A percentile compares a stretch with the other conserved stretches of the same genome.
Evolutionary conservation across 2,888 invertebrate genomes (phyloP).

Genomic region (Eremobia ochroleuca): DNA sequence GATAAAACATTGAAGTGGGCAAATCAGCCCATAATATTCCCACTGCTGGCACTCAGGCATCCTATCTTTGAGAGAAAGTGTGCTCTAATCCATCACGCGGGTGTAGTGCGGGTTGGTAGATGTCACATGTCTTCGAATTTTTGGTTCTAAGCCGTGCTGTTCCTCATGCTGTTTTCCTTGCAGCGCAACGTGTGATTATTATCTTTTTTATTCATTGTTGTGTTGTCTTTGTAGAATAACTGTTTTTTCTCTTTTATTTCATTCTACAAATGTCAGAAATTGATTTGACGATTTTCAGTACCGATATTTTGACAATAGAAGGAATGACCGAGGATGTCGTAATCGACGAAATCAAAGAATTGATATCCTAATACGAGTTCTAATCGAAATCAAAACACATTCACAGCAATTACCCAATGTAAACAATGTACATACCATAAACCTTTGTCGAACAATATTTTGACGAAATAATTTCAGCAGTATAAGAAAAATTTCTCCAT

Average conservation of each 20-base stretch:
- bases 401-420: background rate
- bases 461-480: background rate
- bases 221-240: background rate
- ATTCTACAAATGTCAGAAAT: background rate
- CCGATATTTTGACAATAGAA: background rate
- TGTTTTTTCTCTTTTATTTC: background rate
- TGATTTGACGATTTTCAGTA: background rate
- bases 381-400: background rate
- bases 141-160: background rate
- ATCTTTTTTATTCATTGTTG: background rate
- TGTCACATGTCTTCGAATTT: background rate
- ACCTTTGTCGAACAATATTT: slow-evolving; percentile 7
- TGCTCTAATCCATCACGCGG: too few species aligned
- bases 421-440: background rate
- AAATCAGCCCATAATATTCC: too few species aligned
- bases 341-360: background rate
- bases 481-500: slow-evolving; percentile 6
- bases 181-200: background rate
- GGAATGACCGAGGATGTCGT: background rate
- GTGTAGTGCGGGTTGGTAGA: background rate
- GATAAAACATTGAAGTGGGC: background rate
- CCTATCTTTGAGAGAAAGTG: too few species aligned
- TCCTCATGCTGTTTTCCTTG: background rate
- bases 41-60: too few species aligned
- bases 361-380: background rate